Base-by-base conservation (phyloP, 2,113 vertebrate genomes). In the Platanista minor region DNA sequence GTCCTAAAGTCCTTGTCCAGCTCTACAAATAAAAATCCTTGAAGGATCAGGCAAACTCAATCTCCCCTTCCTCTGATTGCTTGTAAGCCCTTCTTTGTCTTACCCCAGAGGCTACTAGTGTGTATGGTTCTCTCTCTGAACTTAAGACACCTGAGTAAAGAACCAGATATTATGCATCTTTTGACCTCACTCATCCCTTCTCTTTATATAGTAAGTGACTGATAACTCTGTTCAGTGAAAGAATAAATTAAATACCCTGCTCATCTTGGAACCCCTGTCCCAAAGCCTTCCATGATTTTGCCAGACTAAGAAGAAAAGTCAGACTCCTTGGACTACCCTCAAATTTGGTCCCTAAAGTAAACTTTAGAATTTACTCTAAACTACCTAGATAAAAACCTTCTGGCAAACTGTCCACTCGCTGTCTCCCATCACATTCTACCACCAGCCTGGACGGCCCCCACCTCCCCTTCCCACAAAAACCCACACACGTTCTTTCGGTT, bases 11-110 rank as follows among this genome's bases (percentile, higher is more conserved):
- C 43, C 41, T 90, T 87, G 36, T 36, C 36, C 86, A 86, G 36
- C 23, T 83, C 36, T 83, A 78, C 66, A 95, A 95, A 85, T 94
- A 75, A 92, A 93, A 89, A 39, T 43, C 27, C 75, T 88, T 27
- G 25, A 78, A 93, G 57, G 20, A 49, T 87, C 17, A 36, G 21
- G 8, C 12, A 92, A 94, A 94, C 43, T 25, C 43, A 87, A 2
- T 29, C 49, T 81, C 7, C 39, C 25, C 3, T 61, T 67, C 52
- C 11, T 39, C 41, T 95, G 52, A 91, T 91, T 66, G 77, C 36
- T 78, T 87, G 8, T 41, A 21, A 2, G 39, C 13, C 36, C 92
- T 90, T 59, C 61, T 83, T 41, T 87, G n/a, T 69, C n/a, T 82
- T n/a, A 36, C 39, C 62, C 23, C 39, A 81, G 31, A 86, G 72